Base-by-base conservation (phyloP, 2,888 invertebrate species). In the Plutella xylostella region DNA sequence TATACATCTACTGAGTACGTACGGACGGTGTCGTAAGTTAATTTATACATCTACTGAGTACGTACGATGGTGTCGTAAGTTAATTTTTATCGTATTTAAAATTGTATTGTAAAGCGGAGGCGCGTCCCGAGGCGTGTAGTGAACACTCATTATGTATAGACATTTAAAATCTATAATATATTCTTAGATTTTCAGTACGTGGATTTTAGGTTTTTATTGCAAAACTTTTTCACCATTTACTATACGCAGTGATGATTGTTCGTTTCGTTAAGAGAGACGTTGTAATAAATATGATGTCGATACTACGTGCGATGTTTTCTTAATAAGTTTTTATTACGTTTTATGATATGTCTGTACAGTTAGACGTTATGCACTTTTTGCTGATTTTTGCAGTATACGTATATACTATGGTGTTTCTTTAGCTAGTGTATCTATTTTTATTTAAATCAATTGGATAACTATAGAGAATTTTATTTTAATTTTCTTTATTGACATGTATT, bases 101-200 rank as follows among this genome's bases (percentile, higher is more conserved):
- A 45, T 45, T 45, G 45, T 45, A 45, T 41, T 35, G 40, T 45
- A 45, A 41, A 22, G 19, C 37, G 14, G 19, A 22, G 25, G 38
- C 37, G 18, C 22, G 15, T 15, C 15, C 14, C 43, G 17, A 34
- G 17, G 68, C 74, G 72, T 70, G 72, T 71, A 70, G 71, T 74
- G 75, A 72, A 72, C 71, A 71, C 79, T 75, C 77, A 77, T 77
- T 77, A 76, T 79, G 79, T 80, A 80, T 80, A 79, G 82, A 82
- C 80, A 72, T 80, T 79, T 75, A 72, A 78, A 78, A 79, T 79
- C 77, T 79, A 79, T 78, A 77, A 78, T 80, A 79, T 82, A 80
- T 79, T 80, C 80, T 80, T 78, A 79, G 79, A 80, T 66, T 77
- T 79, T 79, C 79, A 73, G 72, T 80, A 79, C 72, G 78, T 79